Evolutionary conservation across 2,888 invertebrate species (phyloP).

Genomic region (Dryobotodes eremita): DNA sequence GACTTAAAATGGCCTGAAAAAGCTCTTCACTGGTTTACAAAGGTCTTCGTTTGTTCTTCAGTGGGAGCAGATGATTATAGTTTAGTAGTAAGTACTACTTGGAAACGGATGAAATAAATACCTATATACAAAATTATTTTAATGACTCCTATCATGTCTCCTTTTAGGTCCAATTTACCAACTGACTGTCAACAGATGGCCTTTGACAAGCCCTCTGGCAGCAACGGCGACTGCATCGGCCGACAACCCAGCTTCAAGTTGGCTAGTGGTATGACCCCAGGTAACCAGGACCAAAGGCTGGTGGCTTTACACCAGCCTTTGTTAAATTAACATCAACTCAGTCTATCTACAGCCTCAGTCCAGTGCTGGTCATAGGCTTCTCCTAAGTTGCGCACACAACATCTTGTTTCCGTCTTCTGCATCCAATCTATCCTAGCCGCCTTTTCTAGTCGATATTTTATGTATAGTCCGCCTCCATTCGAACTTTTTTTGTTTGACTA

Average conservation of each 20-base stretch:
- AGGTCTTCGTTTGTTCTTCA: no score
- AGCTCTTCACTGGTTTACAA: no score
- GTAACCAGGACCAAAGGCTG: no score
- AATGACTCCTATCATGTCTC: no score
- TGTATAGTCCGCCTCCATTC: background rate
- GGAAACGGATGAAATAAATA: background rate
- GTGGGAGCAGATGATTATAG: no score
- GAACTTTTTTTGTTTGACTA: background rate
- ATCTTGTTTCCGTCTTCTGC: background rate
- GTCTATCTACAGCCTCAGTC: background rate
- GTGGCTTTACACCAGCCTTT: background rate
- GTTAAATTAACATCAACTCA: background rate
- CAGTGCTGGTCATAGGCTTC: background rate
- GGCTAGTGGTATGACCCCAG: background rate
- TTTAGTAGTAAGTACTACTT: background rate
- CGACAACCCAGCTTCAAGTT: background rate
- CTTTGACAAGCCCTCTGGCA: background rate
- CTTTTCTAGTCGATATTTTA: no score
- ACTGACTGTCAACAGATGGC: background rate
- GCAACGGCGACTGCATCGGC: background rate
- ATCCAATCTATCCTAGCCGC: background rate
- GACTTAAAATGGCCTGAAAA: no score
- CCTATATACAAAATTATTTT: background rate
- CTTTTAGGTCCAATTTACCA: background rate
- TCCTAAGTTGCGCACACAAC: background rate